A percentile compares a stretch with the other conserved stretches of the same genome.
phyloP scores from a whole-genome alignment of 2,113 vertebrate species.

The Toxotes chatareus region DNA sequence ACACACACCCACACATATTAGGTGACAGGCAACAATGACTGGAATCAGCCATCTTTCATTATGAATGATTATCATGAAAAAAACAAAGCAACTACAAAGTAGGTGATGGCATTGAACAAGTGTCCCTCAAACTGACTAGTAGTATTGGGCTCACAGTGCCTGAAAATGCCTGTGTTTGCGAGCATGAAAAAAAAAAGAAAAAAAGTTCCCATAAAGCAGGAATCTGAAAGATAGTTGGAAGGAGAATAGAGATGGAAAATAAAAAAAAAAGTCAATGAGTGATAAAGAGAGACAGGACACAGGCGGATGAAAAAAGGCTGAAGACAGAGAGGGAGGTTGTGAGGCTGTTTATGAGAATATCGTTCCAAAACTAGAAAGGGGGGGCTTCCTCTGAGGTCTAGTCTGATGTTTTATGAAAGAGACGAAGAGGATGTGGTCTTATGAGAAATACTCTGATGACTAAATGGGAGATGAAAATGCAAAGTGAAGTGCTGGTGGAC shows the following conservation, averaged over 20 bases:
- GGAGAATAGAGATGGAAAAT: background rate
- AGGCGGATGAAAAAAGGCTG: background rate
- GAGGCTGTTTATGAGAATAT: slow-evolving; percentile 2
- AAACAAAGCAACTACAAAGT: background rate
- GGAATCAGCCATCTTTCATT: background rate
- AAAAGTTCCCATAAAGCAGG: background rate
- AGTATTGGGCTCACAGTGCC: background rate
- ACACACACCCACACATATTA: background rate
- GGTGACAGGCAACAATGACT: background rate
- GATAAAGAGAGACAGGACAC: background rate
- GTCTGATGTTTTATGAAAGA: slow-evolving; percentile 1
- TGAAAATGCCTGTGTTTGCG: background rate
- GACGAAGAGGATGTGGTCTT: background rate
- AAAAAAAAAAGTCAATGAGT: background rate
- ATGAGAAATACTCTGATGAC: background rate
- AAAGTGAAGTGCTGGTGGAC: no score
- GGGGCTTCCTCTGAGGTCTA: background rate
- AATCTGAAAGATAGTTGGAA: background rate
- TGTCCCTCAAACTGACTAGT: background rate
- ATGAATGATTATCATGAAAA: background rate
- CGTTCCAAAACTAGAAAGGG: background rate
- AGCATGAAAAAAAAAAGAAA: background rate
- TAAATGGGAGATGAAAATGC: background rate
- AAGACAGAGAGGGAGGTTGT: background rate
- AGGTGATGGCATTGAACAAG: background rate